Conservation (phyloP, 2,888 invertebrate species). For the Drosophila incognita region DNA sequence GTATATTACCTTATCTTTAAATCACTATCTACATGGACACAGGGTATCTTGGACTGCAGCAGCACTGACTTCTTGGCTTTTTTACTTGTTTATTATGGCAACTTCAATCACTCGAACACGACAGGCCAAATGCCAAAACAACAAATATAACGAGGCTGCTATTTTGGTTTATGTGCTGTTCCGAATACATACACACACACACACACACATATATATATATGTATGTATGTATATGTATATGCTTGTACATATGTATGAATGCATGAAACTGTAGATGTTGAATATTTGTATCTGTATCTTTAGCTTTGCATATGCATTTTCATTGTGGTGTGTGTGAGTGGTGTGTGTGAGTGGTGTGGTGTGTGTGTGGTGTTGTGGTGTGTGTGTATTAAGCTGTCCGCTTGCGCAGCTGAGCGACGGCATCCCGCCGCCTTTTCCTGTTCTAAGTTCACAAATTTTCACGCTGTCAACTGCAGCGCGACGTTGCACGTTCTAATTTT, state of each 20-base stretch:
- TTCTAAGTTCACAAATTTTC: slow-evolving; percentile 80
- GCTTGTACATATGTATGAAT: neutral
- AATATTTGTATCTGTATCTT: slow-evolving; percentile 18
- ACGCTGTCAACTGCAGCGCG: slow-evolving; percentile 77
- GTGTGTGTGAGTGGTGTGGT: neutral
- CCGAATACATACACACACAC: neutral
- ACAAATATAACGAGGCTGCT: slow-evolving; percentile 42
- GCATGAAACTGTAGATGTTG: slow-evolving; percentile 27
- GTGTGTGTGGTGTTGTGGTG: slow-evolving; percentile 1
- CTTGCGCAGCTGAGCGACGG: slow-evolving; percentile 45
- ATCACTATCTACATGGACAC: neutral
- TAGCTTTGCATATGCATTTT: neutral
- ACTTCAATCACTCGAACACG: slow-evolving; percentile 58
- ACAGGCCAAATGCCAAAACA: slow-evolving; percentile 52
- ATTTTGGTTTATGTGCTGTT: slow-evolving; percentile 42
- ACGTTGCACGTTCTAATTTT: slow-evolving; percentile 74
- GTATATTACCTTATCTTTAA: no score
- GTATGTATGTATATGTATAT: neutral
- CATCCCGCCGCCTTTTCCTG: slow-evolving; percentile 74
- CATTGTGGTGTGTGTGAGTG: neutral
- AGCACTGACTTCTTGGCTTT: slow-evolving; percentile 11
- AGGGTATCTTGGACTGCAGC: slow-evolving; percentile 11
- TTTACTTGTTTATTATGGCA: slow-evolving; percentile 57
- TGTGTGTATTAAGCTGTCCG: slow-evolving; percentile 45
- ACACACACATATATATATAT: slow-evolving; percentile 1